Evolutionary conservation across 30 jellyfish, hydroid and myxozoan genomes (phyloP).

Genomic region (Aurelia aurita): DNA sequence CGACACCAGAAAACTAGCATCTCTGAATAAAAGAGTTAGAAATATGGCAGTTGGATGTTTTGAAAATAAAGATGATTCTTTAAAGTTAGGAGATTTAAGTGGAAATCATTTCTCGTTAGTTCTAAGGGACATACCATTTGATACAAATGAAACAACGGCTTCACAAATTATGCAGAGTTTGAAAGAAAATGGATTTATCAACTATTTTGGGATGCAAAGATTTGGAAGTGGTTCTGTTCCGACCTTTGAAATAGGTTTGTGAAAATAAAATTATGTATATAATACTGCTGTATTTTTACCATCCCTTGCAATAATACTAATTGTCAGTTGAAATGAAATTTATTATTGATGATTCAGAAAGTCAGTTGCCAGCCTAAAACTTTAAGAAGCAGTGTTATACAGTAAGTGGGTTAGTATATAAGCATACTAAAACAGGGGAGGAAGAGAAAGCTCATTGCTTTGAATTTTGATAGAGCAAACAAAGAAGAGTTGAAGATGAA

Average conservation of each 20-base stretch:
- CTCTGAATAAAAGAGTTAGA: conserved; percentile 55
- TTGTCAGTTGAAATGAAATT: too few relatives aligned
- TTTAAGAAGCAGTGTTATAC: too few relatives aligned
- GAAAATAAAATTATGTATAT: too few relatives aligned
- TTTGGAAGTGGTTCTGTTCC: conserved; percentile 97
- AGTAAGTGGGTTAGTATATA: too few relatives aligned
- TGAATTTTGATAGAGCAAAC: too few relatives aligned
- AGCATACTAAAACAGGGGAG: too few relatives aligned
- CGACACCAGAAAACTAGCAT: conserved; percentile 49
- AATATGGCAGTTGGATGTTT: conserved; percentile 83
- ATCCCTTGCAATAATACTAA: too few relatives aligned
- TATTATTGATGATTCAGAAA: too few relatives aligned
- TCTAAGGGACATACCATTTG: conserved; percentile 68
- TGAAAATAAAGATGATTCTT: conserved; percentile 47
- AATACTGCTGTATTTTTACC: too few relatives aligned
- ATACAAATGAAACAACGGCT: conserved; percentile 32
- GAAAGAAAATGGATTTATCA: conserved; percentile 78
- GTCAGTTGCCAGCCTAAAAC: too few relatives aligned
- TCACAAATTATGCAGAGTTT: conserved; percentile 47
- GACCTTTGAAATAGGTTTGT: conserved; percentile 84
- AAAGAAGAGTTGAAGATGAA: too few relatives aligned
- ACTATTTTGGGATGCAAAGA: conserved; percentile 98
- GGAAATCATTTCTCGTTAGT: conserved; percentile 92
- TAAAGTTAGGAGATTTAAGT: conserved; percentile 85
- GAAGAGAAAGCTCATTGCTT: too few relatives aligned